phyloP scores from a whole-genome alignment of 2,113 vertebrate genomes.

The Rhineura floridana region DNA sequence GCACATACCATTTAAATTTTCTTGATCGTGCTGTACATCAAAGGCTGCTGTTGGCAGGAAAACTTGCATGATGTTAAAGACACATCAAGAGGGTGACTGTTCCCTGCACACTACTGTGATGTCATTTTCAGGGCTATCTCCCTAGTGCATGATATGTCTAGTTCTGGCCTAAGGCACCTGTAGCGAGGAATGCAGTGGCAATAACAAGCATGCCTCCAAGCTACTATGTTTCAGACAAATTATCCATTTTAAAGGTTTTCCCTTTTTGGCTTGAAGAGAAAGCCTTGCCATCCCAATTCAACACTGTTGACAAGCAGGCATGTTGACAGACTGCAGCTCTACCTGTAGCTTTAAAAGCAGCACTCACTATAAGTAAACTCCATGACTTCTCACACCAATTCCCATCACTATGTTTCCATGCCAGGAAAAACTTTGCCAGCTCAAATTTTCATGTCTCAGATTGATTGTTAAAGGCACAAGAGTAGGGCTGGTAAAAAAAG shows the following conservation, averaged over 20 bases:
- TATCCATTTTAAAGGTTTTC: neutral
- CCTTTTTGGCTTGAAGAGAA: neutral
- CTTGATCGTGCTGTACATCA: neutral
- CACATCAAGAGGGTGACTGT: neutral
- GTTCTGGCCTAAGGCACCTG: neutral
- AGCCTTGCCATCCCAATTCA: neutral
- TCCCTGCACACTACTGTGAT: neutral
- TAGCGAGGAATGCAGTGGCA: neutral
- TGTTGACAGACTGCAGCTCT: neutral
- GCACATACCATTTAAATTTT: neutral
- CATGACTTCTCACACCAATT: neutral
- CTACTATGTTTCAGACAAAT: neutral
- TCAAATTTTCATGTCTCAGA: neutral
- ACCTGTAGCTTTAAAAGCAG: neutral
- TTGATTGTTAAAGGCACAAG: neutral
- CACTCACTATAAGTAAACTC: neutral
- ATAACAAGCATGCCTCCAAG: neutral
- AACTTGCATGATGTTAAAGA: neutral
- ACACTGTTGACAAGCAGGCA: too few species aligned
- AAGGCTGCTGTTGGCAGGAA: neutral
- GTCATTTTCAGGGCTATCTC: neutral
- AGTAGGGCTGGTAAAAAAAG: neutral
- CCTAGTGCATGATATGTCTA: neutral
- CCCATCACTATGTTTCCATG: neutral
- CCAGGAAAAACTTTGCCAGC: neutral